Evolutionary conservation across 2,797 vertebrate genomes (phyloP).

Genomic region (Centroberyx gerrardi): DNA sequence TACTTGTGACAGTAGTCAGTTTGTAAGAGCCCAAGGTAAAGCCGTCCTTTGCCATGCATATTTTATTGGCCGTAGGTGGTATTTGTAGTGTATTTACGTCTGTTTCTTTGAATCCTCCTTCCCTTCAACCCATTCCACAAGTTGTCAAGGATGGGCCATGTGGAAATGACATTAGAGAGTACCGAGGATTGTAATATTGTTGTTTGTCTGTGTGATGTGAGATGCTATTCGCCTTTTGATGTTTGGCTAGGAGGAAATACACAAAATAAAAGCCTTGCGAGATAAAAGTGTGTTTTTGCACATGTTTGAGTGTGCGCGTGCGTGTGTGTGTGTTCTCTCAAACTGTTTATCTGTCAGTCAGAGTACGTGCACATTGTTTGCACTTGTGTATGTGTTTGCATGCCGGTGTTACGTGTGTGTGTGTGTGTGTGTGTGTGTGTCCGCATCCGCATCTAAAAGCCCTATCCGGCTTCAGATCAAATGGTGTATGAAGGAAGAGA

Average conservation of each 20-base stretch:
- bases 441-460: constrained; percentile 79
- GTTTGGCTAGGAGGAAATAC: constrained; percentile 75
- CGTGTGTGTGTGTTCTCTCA: constrained; percentile 54
- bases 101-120: constrained; percentile 71
- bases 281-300: constrained; percentile 77
- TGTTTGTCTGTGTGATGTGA: constrained; percentile 73
- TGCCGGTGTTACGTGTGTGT: constrained; percentile 32
- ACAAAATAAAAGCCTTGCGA: constrained; percentile 76
- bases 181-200: constrained; percentile 72
- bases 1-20: constrained; percentile 75
- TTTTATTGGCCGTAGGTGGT: constrained; percentile 78
- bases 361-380: constrained; percentile 63
- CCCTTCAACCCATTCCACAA: constrained; percentile 76
- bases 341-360: constrained; percentile 81
- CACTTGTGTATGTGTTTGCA: constrained; percentile 52
- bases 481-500: constrained; percentile 81
- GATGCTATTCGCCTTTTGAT: constrained; percentile 72
- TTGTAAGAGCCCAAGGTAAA: constrained; percentile 52
- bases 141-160: constrained; percentile 73
- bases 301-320: constrained; percentile 60
- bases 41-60: constrained; percentile 75
- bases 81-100: constrained; percentile 79
- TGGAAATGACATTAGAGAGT: constrained; percentile 70
- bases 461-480: constrained; percentile 84
- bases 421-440: constrained; percentile 58